These are phyloP conservation scores for Geophilus truncorum DNA, from an alignment of 2,888 invertebrate species.

Conservation along the genomic window DNA sequence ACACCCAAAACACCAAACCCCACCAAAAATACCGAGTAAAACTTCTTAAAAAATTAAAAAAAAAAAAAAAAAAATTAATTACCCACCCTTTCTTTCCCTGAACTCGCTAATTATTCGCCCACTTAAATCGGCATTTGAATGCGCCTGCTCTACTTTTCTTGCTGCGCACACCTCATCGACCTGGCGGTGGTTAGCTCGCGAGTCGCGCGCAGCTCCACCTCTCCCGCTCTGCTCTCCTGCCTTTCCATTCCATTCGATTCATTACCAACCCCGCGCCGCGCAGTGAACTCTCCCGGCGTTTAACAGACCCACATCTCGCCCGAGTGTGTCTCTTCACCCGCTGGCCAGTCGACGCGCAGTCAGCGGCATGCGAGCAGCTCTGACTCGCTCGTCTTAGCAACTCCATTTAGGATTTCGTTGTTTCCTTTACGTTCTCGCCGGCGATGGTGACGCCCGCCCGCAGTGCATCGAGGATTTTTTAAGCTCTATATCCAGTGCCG, in stretches of 20 bases:
- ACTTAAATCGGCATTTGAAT: not conserved
- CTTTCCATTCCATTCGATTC: not conserved
- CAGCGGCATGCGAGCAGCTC: slow-evolving; percentile 12
- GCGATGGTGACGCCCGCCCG: not conserved
- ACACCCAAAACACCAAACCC: too few relatives aligned
- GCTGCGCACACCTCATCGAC: slow-evolving; percentile 6
- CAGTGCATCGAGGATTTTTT: not conserved
- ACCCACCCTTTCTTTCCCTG: too few relatives aligned
- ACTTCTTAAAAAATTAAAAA: too few relatives aligned
- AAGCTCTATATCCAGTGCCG: too few relatives aligned
- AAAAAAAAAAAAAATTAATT: too few relatives aligned
- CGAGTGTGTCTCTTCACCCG: not conserved
- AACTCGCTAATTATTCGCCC: not conserved
- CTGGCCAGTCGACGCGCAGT: slow-evolving; percentile 1
- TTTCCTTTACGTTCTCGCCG: not conserved
- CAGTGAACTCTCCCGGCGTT: not conserved
- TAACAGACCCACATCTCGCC: not conserved
- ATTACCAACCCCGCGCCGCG: not conserved
- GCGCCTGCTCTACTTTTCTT: not conserved
- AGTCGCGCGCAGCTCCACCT: not conserved
- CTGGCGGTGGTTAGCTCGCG: not conserved
- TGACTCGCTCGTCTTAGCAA: not conserved
- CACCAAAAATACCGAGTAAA: too few relatives aligned
- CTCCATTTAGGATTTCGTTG: not conserved
- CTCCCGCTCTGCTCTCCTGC: not conserved